phyloP scores from a whole-genome alignment of 2,797 vertebrate genomes.

The Amblyraja radiata region DNA sequence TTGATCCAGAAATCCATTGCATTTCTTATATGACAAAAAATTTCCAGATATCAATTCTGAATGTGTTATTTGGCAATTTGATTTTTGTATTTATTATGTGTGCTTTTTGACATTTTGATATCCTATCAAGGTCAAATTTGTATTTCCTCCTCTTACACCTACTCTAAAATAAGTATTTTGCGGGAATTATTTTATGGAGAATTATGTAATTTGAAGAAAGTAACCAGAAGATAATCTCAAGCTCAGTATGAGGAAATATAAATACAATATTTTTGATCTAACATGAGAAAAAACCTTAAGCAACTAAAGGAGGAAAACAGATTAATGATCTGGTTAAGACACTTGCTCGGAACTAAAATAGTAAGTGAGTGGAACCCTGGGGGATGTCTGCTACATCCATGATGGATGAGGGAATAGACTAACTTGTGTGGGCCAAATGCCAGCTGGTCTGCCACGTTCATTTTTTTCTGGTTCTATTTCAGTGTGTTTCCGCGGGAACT shows the following conservation, averaged over 20 bases:
- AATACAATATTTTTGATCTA: neutral
- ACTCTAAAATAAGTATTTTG: neutral
- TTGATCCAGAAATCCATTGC: neutral
- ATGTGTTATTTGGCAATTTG: neutral
- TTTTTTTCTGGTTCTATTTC: constrained; percentile 39
- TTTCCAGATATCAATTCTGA: neutral
- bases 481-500: constrained; percentile 91
- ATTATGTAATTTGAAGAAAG: neutral
- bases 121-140: neutral
- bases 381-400: neutral
- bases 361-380: neutral
- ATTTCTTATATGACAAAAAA: neutral
- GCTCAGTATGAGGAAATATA: neutral
- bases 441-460: neutral
- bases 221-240: neutral
- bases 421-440: neutral
- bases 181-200: neutral
- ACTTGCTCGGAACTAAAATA: neutral
- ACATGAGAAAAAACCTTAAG: neutral
- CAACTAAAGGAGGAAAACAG: neutral
- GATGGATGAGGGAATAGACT: neutral
- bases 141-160: neutral
- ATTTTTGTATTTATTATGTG: neutral
- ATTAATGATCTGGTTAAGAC: neutral
- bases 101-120: neutral